These are phyloP conservation scores for Limenitis camilla DNA, from an alignment of 2,888 invertebrate genomes.

Conservation along the genomic window DNA sequence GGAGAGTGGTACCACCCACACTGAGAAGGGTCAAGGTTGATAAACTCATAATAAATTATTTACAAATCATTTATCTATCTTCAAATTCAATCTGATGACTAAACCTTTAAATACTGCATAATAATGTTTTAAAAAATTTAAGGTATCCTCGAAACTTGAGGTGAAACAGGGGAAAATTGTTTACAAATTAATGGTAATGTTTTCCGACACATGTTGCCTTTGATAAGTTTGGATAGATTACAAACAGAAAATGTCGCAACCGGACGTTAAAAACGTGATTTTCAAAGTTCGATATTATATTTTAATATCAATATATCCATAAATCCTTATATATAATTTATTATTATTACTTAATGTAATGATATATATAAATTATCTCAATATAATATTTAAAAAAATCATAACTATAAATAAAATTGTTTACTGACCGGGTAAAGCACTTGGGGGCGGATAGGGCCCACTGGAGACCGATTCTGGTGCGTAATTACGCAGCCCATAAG, in stretches of 20 bases:
- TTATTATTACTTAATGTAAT: constrained; percentile 12
- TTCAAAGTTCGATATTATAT: constrained; percentile 38
- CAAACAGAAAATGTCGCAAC: constrained; percentile 50
- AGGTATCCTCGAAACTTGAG: constrained; percentile 23
- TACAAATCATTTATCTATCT: constrained; percentile 48
- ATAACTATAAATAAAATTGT: too few relatives aligned
- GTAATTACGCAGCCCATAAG: constrained; percentile 84
- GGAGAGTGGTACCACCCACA: constrained; percentile 38
- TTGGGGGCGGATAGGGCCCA: constrained; percentile 86
- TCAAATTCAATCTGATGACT: constrained; percentile 6
- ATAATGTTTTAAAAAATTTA: not conserved
- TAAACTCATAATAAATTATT: constrained; percentile 62
- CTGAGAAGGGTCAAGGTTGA: constrained; percentile 59
- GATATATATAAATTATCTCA: not conserved
- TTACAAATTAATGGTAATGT: constrained; percentile 62
- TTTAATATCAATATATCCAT: too few relatives aligned
- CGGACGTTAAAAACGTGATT: constrained; percentile 53
- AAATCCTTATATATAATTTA: too few relatives aligned
- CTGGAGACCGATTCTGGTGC: constrained; percentile 82
- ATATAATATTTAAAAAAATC: too few relatives aligned
- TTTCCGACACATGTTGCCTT: constrained; percentile 45
- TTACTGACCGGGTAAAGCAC: constrained; percentile 76
- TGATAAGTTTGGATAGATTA: constrained; percentile 63
- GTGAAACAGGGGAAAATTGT: constrained; percentile 33
- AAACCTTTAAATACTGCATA: constrained; percentile 5